Evolutionary conservation across 2,113 vertebrate species (phyloP).

Genomic region (Hirundichthys speculiger): DNA sequence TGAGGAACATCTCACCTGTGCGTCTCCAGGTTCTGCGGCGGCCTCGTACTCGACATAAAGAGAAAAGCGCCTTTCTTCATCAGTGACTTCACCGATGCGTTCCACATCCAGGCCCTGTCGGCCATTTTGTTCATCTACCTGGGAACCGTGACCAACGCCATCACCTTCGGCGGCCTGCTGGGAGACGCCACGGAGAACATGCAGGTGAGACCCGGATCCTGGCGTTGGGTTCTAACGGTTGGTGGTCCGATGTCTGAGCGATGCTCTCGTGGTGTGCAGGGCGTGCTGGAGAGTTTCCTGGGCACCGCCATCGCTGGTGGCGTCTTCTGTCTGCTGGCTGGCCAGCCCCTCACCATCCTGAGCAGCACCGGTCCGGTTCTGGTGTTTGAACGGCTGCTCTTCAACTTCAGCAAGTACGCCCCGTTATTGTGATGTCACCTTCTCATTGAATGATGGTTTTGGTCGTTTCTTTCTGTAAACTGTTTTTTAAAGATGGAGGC

Average conservation of each 20-base stretch:
- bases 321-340: conserved; percentile 91
- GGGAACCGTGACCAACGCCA: conserved; percentile 97
- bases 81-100: conserved; percentile 94
- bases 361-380: conserved; percentile 98
- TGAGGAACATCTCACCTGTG: no score
- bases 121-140: conserved; percentile 97
- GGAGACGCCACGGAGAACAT: conserved; percentile 98
- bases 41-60: conserved; percentile 94
- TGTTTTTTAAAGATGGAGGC: no score
- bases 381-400: conserved; percentile 96
- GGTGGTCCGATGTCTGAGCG: background rate
- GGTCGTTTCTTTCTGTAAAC: no score
- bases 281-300: conserved; percentile 97
- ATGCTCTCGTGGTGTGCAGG: conserved; percentile 72
- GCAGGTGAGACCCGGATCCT: conserved; percentile 95
- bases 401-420: conserved; percentile 95
- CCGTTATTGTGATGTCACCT: no score
- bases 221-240: no score
- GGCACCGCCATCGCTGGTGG: conserved; percentile 92
- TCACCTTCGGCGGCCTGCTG: conserved; percentile 96
- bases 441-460: no score
- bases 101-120: conserved; percentile 96
- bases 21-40: conserved; percentile 90
- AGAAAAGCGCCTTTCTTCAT: conserved; percentile 93
- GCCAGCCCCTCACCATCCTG: conserved; percentile 95